Conservation (phyloP, 1,140 invertebrate species). For the Drosophila suzukii region DNA sequence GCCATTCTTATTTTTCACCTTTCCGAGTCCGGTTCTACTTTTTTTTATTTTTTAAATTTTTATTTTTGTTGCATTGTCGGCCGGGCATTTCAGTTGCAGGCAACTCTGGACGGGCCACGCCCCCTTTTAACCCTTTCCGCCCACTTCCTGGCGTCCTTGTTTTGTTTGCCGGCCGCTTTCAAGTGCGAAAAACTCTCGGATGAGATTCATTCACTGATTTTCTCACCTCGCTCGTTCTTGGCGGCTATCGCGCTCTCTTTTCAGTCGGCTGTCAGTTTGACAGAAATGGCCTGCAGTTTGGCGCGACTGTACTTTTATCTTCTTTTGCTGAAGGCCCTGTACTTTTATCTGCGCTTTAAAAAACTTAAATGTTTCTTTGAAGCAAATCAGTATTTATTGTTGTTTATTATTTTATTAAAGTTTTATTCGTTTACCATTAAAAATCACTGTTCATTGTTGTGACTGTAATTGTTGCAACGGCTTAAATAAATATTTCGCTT, state of each 20-base stretch:
- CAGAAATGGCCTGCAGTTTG: conserved; percentile 33
- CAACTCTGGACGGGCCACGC: conserved; percentile 27
- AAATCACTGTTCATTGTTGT: background rate
- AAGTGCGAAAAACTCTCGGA: conserved; percentile 49
- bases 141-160: conserved; percentile 27
- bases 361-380: no score
- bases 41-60: conserved; percentile 9
- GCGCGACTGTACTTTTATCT: conserved; percentile 8
- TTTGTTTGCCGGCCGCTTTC: conserved; percentile 42
- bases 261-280: conserved; percentile 20
- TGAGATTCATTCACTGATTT: conserved; percentile 46
- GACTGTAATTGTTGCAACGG: background rate
- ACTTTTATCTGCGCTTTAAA: background rate
- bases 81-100: conserved; percentile 49
- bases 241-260: background rate
- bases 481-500: background rate
- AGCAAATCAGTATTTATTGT: no score
- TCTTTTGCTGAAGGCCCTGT: background rate
- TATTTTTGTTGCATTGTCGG: conserved; percentile 34
- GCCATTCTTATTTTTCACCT: conserved; percentile 52
- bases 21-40: conserved; percentile 13
- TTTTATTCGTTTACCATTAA: no score
- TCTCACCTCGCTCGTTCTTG: conserved; percentile 13
- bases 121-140: conserved; percentile 20
- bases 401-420: no score